phyloP scores from a whole-genome alignment of 2,797 vertebrate species.

The Enoplosus armatus region DNA sequence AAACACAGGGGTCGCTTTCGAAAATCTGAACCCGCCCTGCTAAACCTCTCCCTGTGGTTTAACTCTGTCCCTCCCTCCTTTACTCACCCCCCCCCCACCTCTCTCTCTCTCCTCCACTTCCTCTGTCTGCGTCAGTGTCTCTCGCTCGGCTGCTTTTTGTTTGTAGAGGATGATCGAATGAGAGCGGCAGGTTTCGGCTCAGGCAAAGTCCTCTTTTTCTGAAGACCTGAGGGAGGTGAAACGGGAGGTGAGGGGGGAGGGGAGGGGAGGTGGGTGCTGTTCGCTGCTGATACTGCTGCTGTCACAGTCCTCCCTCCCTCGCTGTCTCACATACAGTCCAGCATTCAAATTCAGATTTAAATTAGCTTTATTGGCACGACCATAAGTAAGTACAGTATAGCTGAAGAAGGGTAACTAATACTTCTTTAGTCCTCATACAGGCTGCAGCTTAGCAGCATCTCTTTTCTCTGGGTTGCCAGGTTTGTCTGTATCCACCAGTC shows the following conservation, averaged over 20 bases:
- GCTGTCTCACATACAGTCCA: constrained; percentile 26
- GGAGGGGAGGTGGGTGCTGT: constrained; percentile 45
- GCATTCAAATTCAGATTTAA: constrained; percentile 42
- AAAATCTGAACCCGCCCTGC: constrained; percentile 37
- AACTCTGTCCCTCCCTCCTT: neutral
- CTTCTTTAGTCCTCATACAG: no score
- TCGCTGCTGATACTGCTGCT: constrained; percentile 57
- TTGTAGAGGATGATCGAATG: constrained; percentile 39
- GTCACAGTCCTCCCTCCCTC: constrained; percentile 31
- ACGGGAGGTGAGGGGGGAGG: constrained; percentile 22
- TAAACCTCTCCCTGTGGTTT: constrained; percentile 24
- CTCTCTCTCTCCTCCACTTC: neutral
- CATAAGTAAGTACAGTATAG: constrained; percentile 8
- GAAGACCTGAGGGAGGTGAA: constrained; percentile 53
- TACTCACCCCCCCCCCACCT: neutral
- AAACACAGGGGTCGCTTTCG: constrained; percentile 39
- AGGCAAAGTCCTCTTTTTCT: constrained; percentile 38
- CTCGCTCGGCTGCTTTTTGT: constrained; percentile 50
- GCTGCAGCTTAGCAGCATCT: neutral
- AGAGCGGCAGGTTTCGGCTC: constrained; percentile 55
- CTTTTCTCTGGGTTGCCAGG: constrained; percentile 23
- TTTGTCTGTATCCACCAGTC: constrained; percentile 2
- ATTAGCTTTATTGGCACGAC: constrained; percentile 29
- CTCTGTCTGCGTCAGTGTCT: constrained; percentile 1
- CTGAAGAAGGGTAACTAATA: neutral